Base-by-base conservation (phyloP, 2,888 invertebrate species). In the Orchesella flavescens region DNA sequence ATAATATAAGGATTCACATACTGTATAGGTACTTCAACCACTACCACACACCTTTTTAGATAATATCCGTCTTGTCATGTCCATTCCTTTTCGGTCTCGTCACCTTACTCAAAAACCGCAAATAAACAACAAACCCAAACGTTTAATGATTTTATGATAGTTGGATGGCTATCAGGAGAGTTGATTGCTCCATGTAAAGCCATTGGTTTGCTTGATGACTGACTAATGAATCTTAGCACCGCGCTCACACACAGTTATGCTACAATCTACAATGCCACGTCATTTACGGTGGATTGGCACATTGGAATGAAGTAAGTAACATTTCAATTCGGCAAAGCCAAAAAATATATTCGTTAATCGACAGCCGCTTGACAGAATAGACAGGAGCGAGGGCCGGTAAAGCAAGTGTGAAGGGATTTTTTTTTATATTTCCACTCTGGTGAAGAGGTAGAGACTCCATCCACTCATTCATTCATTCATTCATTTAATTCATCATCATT, bases 31-130 rank as follows among this genome's bases (percentile, higher is more conserved):
- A n/a, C n/a, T n/a, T n/a, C n/a, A n/a, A n/a, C n/a, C n/a, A n/a
- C n/a, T n/a, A n/a, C 34, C 34, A 34, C 34, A 34, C 34, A 34
- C 34, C 34, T 34, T 34, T 7, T 4, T 7, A 34, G 34, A 34
- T 69, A 61, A 77, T 69, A 77, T 77, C 69, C 77, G 77, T 77
- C 34, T 34, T 34, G 34, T 34, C 77, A 69, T 59, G 24, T 69
- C n/a, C 43, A 59, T 77, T 69, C 77, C 69, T 77, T 77, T 77
- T 77, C 77, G 77, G 77, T 77, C 77, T 76, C 76, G 66, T 76
- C 76, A 68, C 46, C 55, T 57, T 44, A 61, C 34, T 68, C 76
- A 68, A 34, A n/a, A 34, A 68, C 68, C 55, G 21, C 66, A 76
- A 76, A 61, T 76, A 76, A 76, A 76, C 68, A 76, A 76, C 57